Percentiles rank a stretch among this genome's conserved stretches.
These are phyloP conservation scores for Cichladusa arquata DNA, from an alignment of 2,113 vertebrate genomes.

Conservation along the genomic window DNA sequence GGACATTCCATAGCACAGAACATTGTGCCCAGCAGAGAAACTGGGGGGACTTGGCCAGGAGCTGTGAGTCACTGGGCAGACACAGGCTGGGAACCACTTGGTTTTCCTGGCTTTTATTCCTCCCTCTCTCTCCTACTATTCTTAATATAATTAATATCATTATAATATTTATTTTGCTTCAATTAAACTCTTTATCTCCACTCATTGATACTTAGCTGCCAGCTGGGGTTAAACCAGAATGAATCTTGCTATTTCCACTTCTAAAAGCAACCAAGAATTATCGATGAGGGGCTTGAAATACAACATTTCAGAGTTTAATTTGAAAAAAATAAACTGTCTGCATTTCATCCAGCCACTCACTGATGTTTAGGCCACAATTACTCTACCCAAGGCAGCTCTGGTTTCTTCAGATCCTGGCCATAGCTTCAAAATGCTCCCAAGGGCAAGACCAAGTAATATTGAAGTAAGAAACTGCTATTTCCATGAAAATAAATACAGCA, in stretches of 20 bases:
- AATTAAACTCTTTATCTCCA: background rate
- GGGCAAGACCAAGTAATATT: background rate
- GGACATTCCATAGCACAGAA: background rate
- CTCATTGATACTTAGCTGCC: background rate
- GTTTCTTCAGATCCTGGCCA: background rate
- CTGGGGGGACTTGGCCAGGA: background rate
- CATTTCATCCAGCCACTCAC: background rate
- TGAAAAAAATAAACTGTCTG: background rate
- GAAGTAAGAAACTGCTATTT: background rate
- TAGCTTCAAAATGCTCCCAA: background rate
- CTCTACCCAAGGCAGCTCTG: background rate
- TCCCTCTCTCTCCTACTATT: background rate
- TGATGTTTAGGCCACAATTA: background rate
- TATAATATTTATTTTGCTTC: background rate
- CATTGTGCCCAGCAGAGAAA: background rate
- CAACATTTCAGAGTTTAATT: background rate
- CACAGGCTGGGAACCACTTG: background rate
- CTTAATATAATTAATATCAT: background rate
- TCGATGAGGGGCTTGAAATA: background rate
- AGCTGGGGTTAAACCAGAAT: background rate
- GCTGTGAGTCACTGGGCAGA: background rate
- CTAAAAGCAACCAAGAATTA: background rate
- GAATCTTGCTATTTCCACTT: background rate
- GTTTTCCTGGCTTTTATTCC: background rate
- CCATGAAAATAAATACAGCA: background rate